phyloP scores from a whole-genome alignment of 2,113 vertebrate species.

The Onychostruthus taczanowskii region DNA sequence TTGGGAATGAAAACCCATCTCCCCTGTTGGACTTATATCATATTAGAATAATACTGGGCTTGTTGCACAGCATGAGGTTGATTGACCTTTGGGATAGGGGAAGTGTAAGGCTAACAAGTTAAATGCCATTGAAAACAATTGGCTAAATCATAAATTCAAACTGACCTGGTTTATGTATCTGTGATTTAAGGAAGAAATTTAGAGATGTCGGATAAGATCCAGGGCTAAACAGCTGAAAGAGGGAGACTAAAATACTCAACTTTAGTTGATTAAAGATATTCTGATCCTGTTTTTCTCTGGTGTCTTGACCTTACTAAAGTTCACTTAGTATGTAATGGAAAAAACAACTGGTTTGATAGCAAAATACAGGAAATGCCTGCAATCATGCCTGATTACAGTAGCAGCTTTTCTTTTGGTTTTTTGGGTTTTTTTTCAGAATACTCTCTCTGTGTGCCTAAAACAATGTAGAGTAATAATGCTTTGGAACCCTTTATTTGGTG shows the following conservation, averaged over 20 bases:
- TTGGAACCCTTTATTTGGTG: slow-evolving; percentile 8
- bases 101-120: neutral
- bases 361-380: slow-evolving; percentile 92
- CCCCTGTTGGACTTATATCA: neutral
- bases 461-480: slow-evolving; percentile 37
- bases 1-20: neutral
- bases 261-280: slow-evolving; percentile 66
- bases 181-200: neutral
- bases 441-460: slow-evolving; percentile 54
- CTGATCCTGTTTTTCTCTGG: slow-evolving; percentile 73
- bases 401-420: slow-evolving; percentile 74
- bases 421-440: neutral
- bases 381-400: slow-evolving; percentile 81
- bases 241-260: slow-evolving; percentile 52
- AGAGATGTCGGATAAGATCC: neutral
- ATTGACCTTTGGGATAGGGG: neutral
- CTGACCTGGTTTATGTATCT: neutral
- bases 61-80: neutral
- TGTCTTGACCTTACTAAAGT: slow-evolving; percentile 74
- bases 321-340: slow-evolving; percentile 87
- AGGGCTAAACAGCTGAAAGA: slow-evolving; percentile 50
- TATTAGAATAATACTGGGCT: neutral
- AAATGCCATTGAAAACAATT: slow-evolving; percentile 6
- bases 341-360: slow-evolving; percentile 80
- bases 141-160: neutral